phyloP scores from a whole-genome alignment of 2,888 invertebrate genomes.

The Melanophora roralis region DNA sequence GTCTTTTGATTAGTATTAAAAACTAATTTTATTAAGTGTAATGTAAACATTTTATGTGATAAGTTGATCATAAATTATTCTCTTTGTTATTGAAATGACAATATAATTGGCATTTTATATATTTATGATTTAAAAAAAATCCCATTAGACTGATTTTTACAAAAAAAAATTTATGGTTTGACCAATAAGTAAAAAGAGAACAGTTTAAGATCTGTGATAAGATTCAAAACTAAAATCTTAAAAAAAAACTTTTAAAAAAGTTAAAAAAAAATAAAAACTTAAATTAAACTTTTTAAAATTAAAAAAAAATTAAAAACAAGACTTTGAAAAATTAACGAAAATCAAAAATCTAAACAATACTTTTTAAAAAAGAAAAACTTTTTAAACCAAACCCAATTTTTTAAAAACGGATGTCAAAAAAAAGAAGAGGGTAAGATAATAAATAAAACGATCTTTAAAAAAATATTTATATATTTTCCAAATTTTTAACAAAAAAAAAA shows the following conservation, averaged over 20 bases:
- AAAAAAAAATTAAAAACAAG: too few species aligned
- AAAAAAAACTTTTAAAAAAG: neutral
- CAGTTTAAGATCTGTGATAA: conserved; percentile 55
- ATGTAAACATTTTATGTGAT: conserved; percentile 59
- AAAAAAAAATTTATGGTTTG: conserved; percentile 34
- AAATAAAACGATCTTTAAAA: neutral
- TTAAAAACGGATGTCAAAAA: conserved; percentile 20
- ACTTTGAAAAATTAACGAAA: too few species aligned
- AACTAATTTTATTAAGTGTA: conserved; percentile 38
- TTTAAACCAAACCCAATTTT: neutral
- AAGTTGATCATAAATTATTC: conserved; percentile 30
- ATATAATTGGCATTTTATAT: conserved; percentile 57
- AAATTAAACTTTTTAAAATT: too few species aligned
- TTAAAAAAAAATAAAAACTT: neutral
- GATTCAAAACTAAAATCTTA: neutral
- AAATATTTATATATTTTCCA: too few species aligned
- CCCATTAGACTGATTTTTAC: conserved; percentile 61
- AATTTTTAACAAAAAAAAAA: too few species aligned
- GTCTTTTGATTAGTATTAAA: conserved; percentile 39
- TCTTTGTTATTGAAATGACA: conserved; percentile 12
- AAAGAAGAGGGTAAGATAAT: conserved; percentile 4
- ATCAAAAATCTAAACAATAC: too few species aligned
- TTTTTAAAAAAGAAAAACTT: neutral
- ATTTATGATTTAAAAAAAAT: conserved; percentile 54
- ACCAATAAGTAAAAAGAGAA: conserved; percentile 48